A percentile compares a stretch with the other conserved stretches of the same genome.
Evolutionary conservation across 53 echinoderm and acorn worm genomes (phyloP).

Genomic region (Actinopyga echinites): DNA sequence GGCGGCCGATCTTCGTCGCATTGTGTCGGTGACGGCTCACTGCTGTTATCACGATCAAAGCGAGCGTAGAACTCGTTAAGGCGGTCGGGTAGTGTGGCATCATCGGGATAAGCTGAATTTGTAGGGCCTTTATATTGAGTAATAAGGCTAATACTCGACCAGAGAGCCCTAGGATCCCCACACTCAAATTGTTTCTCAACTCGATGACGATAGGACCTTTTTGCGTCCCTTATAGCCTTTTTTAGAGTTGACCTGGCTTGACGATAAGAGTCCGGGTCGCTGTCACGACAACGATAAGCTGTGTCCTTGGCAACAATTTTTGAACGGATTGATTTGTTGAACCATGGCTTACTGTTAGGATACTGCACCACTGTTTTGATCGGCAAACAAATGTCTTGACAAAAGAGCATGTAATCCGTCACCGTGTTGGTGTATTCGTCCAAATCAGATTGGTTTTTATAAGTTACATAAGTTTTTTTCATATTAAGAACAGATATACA

Average conservation of each 20-base stretch:
- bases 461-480: too few species aligned
- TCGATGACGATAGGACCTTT: constrained; percentile 21
- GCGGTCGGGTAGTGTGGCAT: constrained; percentile 44
- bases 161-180: constrained; percentile 40
- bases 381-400: constrained; percentile 48
- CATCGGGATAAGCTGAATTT: constrained; percentile 23
- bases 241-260: constrained; percentile 46
- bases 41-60: constrained; percentile 30
- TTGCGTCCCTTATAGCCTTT: constrained; percentile 50
- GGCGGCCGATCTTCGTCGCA: constrained; percentile 24
- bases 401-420: constrained; percentile 32
- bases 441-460: not conserved
- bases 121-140: constrained; percentile 30
- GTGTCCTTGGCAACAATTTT: constrained; percentile 42
- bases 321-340: too few species aligned
- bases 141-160: constrained; percentile 53
- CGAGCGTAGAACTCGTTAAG: constrained; percentile 55
- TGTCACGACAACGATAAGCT: constrained; percentile 22
- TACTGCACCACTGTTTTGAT: constrained; percentile 39
- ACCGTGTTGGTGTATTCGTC: constrained; percentile 37
- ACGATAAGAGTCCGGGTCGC: constrained; percentile 39
- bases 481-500: too few species aligned
- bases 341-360: constrained; percentile 43
- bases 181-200: constrained; percentile 30
- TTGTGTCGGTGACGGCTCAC: not conserved